These are phyloP conservation scores for Smutsia gigantea DNA, from an alignment of 2,797 vertebrate genomes.

Conservation along the genomic window DNA sequence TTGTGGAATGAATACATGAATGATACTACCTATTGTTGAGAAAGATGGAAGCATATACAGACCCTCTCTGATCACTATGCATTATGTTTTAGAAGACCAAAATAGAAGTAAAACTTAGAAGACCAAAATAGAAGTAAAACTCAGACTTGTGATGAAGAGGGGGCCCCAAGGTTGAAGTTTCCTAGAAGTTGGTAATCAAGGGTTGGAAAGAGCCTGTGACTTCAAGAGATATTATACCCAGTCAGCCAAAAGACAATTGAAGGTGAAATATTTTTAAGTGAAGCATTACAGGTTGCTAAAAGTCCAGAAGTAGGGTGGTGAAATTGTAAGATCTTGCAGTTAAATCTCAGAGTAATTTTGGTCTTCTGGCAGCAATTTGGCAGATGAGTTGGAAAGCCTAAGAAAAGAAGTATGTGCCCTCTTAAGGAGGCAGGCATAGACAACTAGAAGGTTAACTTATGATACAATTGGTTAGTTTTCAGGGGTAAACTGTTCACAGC, in stretches of 20 bases:
- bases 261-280: not conserved
- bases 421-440: not conserved
- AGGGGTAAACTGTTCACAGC: not conserved
- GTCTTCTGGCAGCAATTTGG: not conserved
- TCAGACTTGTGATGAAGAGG: not conserved
- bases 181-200: not conserved
- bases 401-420: not conserved
- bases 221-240: not conserved
- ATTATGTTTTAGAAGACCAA: not conserved
- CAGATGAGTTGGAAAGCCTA: not conserved
- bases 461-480: not conserved
- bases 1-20: not conserved
- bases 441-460: not conserved
- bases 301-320: not conserved
- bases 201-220: not conserved
- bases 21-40: not conserved
- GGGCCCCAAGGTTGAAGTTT: not conserved
- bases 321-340: not conserved
- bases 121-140: not conserved
- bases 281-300: not conserved
- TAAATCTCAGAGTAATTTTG: not conserved
- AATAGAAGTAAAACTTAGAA: not conserved
- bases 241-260: not conserved
- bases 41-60: not conserved
- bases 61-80: not conserved